phyloP scores from a whole-genome alignment of 2,797 vertebrate species.

The Craterocephalus amniculus region DNA sequence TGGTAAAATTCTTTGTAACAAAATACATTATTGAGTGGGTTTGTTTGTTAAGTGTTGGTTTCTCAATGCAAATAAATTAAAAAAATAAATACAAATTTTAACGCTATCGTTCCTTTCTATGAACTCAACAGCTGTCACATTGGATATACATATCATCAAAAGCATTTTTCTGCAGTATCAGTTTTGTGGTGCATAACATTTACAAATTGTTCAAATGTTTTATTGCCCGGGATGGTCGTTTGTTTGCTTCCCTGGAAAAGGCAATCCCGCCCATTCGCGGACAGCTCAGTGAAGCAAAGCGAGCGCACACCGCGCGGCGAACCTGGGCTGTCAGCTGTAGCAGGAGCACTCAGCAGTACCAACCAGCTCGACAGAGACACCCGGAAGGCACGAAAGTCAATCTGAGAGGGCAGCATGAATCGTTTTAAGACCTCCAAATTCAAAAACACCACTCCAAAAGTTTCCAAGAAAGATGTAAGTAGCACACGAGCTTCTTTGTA shows the following conservation, averaged over 20 bases:
- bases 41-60: too few relatives aligned
- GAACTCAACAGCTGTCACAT: not conserved
- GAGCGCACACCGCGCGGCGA: conserved; percentile 29
- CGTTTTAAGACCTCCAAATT: conserved; percentile 95
- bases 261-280: conserved; percentile 31
- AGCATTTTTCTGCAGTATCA: not conserved
- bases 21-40: too few relatives aligned
- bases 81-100: not conserved
- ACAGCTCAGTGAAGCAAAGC: conserved; percentile 24
- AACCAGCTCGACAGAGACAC: conserved; percentile 74
- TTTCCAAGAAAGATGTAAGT: conserved; percentile 91
- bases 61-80: conserved; percentile 2
- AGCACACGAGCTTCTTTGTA: conserved; percentile 6
- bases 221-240: rapidly evolving
- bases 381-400: conserved; percentile 81
- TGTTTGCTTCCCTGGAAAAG: rapidly evolving
- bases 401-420: conserved; percentile 85
- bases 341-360: conserved; percentile 46
- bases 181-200: not conserved
- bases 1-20: not conserved
- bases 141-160: not conserved
- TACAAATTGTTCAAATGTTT: conserved; percentile 25
- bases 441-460: conserved; percentile 90
- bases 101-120: not conserved
- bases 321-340: conserved; percentile 73